A percentile compares a stretch with the other conserved stretches of the same genome.
Evolutionary conservation across 37 sponge, comb jelly and placozoan species (phyloP).

Genomic region (Petrosia ficiformis): DNA sequence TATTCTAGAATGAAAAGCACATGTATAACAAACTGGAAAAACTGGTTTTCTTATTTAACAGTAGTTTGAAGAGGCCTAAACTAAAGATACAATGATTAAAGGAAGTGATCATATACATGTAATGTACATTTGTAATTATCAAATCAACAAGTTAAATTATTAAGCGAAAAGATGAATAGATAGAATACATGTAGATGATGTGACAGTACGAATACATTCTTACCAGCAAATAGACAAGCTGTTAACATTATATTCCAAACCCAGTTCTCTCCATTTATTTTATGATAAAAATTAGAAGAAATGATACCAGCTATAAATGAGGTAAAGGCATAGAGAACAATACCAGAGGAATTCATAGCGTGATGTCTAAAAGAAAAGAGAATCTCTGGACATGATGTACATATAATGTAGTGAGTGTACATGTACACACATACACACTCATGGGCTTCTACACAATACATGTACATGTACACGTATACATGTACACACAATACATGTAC

Average conservation of each 20-base stretch:
- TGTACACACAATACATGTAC: too few species aligned
- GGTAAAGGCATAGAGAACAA: conserved; percentile 89
- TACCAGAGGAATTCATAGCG: conserved; percentile 81
- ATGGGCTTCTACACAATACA: too few species aligned
- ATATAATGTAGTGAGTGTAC: background rate
- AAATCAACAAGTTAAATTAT: too few species aligned
- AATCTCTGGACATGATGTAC: too few species aligned
- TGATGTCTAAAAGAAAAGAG: conserved; percentile 63
- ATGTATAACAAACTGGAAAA: too few species aligned
- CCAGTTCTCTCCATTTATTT: conserved; percentile 88
- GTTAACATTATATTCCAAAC: conserved; percentile 93
- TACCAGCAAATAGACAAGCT: conserved; percentile 69
- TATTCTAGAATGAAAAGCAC: too few species aligned
- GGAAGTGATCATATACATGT: too few species aligned
- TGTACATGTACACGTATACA: background rate
- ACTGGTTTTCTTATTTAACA: too few species aligned
- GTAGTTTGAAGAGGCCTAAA: too few species aligned
- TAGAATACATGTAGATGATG: background rate
- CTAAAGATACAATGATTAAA: too few species aligned
- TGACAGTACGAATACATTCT: background rate
- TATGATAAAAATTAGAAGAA: conserved; percentile 68
- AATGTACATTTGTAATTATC: background rate
- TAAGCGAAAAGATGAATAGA: background rate
- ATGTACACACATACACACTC: background rate
- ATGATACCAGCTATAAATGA: conserved; percentile 85